Percentiles rank a stretch among this genome's conserved stretches.
Evolutionary conservation across 2,888 invertebrate genomes (phyloP).

Genomic region (Tenthredo scrophulariae): DNA sequence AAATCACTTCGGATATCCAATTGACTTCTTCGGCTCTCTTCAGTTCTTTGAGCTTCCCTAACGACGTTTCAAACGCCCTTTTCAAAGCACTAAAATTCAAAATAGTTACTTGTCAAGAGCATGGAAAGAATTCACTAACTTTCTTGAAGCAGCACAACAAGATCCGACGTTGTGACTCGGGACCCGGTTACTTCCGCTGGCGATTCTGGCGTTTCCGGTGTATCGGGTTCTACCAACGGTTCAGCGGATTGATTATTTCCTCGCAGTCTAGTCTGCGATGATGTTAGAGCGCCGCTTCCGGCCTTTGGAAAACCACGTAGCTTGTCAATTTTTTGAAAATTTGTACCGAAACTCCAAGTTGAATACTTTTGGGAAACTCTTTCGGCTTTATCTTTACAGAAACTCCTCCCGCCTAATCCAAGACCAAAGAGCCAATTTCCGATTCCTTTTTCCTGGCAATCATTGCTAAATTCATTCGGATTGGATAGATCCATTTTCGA

Average conservation of each 20-base stretch:
- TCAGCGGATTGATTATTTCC: constrained; percentile 58
- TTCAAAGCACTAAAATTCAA: not conserved
- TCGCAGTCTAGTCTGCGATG: constrained; percentile 45
- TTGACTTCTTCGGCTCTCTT: not conserved
- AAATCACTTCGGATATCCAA: not conserved
- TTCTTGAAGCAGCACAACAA: constrained; percentile 62
- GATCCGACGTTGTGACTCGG: constrained; percentile 61
- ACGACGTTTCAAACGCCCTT: not conserved
- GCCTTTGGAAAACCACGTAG: constrained; percentile 56
- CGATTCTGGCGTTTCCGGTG: constrained; percentile 59
- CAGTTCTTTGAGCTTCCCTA: not conserved
- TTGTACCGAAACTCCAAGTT: not conserved
- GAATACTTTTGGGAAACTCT: constrained; percentile 3
- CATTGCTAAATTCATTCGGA: constrained; percentile 1
- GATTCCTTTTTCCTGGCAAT: constrained; percentile 34
- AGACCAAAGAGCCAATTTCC: constrained; percentile 38
- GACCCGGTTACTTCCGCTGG: constrained; percentile 59
- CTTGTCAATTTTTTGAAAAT: constrained; percentile 58
- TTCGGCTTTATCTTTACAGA: not conserved
- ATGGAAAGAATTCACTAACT: constrained; percentile 63
- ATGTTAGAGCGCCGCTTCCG: constrained; percentile 52
- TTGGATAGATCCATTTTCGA: constrained; percentile 16
- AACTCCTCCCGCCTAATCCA: not conserved
- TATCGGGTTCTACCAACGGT: constrained; percentile 60
- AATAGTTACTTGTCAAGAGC: constrained; percentile 36